Base-by-base conservation (phyloP, 2,888 invertebrate species). In the Torymus texanus region DNA sequence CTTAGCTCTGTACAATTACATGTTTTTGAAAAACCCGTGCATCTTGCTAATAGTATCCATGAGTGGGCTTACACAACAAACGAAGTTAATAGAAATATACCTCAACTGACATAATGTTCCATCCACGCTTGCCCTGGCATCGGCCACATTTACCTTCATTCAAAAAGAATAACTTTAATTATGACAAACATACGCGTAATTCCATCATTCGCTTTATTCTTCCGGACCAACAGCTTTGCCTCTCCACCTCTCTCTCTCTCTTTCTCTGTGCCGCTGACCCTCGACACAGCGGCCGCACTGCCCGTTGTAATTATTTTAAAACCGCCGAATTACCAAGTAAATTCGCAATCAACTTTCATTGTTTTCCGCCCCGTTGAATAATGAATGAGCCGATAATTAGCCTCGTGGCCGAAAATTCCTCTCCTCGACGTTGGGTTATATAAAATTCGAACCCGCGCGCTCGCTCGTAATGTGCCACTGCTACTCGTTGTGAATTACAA, bases 331-430 rank as follows among this genome's bases (percentile, higher is more conserved):
- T 62, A 53, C 51, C 24, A 61, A 63, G 56, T 55, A 73, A 73
- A 73, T 73, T 73, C 16, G 63, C 73, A 63, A 73, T 73, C 73
- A 73, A 73, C 63, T 73, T 73, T 73, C 63, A 73, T 73, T 73
- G 73, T 73, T 63, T 73, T 55, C 21, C 61, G n/a, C 63, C 29
- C 56, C 56, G 63, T 14, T 72, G 73, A 73, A 73, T 73, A 73
- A 75, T 51, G 51, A 74, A 74, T 65, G 56, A 74, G 63, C n/a
- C 41, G 66, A 74, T 75, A 75, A 75, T 75, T 66, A 75, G 74
- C 56, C 50, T 55, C 51, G 12, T 16, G 12, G 55, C 21, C 13
- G 13, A 24, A 68, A 24, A 62, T 41, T 41, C 41, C 41, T 41
- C 41, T 8, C 41, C 41, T 41, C 41, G 5, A 41, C 41, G 41